These are phyloP conservation scores for Uromys caudimaculatus DNA, from an alignment of 2,797 vertebrate genomes.

Conservation along the genomic window DNA sequence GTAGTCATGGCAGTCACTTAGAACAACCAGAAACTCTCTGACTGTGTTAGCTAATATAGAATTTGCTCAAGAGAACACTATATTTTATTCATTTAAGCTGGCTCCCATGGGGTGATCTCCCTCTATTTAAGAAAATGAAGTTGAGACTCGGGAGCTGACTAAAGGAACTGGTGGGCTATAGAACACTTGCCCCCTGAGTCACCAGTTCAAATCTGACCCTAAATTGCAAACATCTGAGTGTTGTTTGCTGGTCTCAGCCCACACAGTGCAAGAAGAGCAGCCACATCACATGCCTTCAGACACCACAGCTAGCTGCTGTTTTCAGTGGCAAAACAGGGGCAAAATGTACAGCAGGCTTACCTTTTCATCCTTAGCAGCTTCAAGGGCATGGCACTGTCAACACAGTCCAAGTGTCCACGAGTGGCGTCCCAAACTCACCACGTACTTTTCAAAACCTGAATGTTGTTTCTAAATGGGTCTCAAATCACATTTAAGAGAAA, in stretches of 20 bases:
- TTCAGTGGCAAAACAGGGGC: not conserved
- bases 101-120: conserved; percentile 47
- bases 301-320: conserved; percentile 32
- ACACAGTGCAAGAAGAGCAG: conserved; percentile 57
- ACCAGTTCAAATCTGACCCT: conserved; percentile 79
- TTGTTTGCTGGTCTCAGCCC: conserved; percentile 68
- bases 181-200: conserved; percentile 73
- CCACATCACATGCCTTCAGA: conserved; percentile 55
- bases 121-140: conserved; percentile 77
- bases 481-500: not conserved
- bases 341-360: not conserved
- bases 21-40: conserved; percentile 48
- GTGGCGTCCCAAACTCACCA: not conserved
- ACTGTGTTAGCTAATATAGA: conserved; percentile 51
- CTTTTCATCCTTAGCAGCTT: not conserved
- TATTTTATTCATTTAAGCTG: conserved; percentile 73
- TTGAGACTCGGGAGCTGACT: conserved; percentile 75
- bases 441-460: not conserved
- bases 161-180: conserved; percentile 44
- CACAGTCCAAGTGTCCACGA: not conserved
- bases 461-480: conserved; percentile 6
- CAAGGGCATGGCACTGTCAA: not conserved
- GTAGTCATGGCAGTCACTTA: conserved; percentile 53
- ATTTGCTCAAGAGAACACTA: conserved; percentile 58
- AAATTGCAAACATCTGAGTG: conserved; percentile 79